phyloP scores from a whole-genome alignment of 2,113 vertebrate species.

The Butorides virescens region DNA sequence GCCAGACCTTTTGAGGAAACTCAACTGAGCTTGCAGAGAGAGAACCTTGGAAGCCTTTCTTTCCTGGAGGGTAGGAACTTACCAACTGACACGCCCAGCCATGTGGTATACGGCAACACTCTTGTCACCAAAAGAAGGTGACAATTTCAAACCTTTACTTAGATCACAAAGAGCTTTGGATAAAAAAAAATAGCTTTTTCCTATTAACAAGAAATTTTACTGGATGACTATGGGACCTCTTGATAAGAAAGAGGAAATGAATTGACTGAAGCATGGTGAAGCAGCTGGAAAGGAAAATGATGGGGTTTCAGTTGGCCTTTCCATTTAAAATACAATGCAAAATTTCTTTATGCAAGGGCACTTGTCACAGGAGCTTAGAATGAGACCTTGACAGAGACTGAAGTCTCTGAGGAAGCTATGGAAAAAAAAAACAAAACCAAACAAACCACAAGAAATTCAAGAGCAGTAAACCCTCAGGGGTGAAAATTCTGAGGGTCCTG shows the following conservation, averaged over 20 bases:
- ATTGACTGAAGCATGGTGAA: not conserved
- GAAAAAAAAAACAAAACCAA: not conserved
- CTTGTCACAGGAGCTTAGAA: not conserved
- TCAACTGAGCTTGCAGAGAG: not conserved
- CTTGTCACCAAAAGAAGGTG: not conserved
- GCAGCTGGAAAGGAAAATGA: not conserved
- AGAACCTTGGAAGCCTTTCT: too few species aligned
- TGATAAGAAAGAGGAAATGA: not conserved
- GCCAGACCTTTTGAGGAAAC: not conserved
- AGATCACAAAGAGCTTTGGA: too few species aligned
- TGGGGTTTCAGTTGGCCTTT: not conserved
- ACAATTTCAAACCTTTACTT: not conserved
- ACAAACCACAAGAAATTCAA: not conserved
- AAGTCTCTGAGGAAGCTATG: not conserved
- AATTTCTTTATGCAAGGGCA: not conserved
- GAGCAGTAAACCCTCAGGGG: not conserved
- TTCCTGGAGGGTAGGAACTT: not conserved
- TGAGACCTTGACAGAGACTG: not conserved
- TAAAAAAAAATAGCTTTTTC: too few species aligned
- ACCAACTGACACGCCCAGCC: not conserved
- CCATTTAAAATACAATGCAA: not conserved
- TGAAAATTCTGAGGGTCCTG: not conserved
- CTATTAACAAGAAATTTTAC: not conserved
- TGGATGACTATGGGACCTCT: not conserved
- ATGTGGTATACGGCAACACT: rapidly evolving